Conservation (phyloP, 2,888 invertebrate species). For the Platynereis dumerilii region DNA sequence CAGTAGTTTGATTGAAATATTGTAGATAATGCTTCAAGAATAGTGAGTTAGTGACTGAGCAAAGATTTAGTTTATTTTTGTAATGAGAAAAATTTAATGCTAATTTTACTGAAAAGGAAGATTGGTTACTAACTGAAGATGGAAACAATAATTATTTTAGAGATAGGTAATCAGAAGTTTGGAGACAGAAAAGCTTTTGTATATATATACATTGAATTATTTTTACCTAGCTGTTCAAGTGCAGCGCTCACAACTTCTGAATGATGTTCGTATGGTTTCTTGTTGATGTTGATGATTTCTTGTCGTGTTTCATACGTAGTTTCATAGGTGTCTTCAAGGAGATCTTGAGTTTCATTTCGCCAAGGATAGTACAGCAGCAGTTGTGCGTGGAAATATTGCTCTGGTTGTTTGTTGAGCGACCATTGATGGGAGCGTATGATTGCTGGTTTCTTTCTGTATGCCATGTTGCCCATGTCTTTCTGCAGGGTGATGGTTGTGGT, state of each 20-base stretch:
- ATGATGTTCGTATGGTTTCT: background rate
- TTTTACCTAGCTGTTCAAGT: background rate
- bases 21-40: no score
- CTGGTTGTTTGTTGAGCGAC: background rate
- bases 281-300: background rate
- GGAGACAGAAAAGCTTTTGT: no score
- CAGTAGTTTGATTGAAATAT: no score
- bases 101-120: no score
- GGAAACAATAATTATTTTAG: no score
- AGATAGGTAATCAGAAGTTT: no score
- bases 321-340: no score
- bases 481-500: background rate
- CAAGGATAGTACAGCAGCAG: background rate
- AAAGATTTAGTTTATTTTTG: no score
- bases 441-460: background rate
- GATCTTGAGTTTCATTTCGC: background rate
- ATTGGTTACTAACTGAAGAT: no score
- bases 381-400: background rate
- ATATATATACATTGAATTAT: no score
- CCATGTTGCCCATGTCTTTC: background rate
- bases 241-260: background rate
- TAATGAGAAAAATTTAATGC: no score
- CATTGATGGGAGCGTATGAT: background rate
- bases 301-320: background rate
- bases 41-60: no score